A percentile compares a stretch with the other conserved stretches of the same genome.
Conservation (phyloP, 2,888 invertebrate genomes). For the Stenodema calcarata region DNA sequence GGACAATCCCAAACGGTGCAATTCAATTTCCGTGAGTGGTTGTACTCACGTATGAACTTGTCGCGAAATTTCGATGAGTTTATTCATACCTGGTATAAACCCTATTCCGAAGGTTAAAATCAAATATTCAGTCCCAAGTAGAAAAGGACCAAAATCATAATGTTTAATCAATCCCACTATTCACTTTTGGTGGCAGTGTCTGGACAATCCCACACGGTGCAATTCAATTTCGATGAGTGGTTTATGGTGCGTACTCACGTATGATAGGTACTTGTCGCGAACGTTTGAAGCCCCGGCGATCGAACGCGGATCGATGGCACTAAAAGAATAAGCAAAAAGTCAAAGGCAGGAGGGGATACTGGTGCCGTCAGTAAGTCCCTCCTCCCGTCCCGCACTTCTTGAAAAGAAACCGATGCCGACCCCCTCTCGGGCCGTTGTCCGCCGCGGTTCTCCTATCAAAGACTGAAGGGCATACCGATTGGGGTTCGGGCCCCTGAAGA, state of each 20-base stretch:
- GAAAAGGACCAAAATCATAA: too few relatives aligned
- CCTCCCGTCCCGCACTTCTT: background rate
- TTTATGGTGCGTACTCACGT: background rate
- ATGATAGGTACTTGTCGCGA: background rate
- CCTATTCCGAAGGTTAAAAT: too few relatives aligned
- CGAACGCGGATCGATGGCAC: constrained; percentile 14
- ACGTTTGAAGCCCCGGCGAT: constrained; percentile 19
- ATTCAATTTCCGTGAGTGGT: too few relatives aligned
- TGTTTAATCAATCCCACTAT: too few relatives aligned
- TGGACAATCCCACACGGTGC: background rate
- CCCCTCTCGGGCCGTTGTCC: background rate
- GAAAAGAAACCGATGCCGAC: background rate
- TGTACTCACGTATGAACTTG: too few relatives aligned
- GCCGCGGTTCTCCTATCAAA: background rate
- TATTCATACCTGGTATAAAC: too few relatives aligned
- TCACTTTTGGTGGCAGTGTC: too few relatives aligned
- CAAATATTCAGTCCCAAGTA: too few relatives aligned
- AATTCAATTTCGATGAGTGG: background rate
- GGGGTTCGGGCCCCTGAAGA: background rate
- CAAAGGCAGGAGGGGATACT: background rate
- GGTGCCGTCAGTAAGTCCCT: background rate
- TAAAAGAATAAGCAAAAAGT: background rate
- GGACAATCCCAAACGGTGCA: too few relatives aligned
- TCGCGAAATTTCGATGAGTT: too few relatives aligned
- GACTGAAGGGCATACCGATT: background rate